A percentile compares a stretch with the other conserved stretches of the same genome.
phyloP scores from a whole-genome alignment of 2,113 vertebrate genomes.

The Cnemophilus loriae region DNA sequence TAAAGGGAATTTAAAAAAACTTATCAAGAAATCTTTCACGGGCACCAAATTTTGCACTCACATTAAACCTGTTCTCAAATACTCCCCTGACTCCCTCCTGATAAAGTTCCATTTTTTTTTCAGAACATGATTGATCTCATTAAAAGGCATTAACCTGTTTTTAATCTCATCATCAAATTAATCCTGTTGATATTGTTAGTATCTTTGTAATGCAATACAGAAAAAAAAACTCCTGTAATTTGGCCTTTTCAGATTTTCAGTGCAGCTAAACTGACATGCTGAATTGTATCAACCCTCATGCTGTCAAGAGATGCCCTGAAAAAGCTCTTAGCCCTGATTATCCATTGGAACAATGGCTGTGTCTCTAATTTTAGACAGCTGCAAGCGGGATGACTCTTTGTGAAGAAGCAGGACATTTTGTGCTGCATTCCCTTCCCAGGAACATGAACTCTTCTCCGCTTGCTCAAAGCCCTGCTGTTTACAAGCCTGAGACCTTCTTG shows the following conservation, averaged over 20 bases:
- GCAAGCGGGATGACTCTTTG: neutral
- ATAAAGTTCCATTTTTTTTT: neutral
- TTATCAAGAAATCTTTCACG: neutral
- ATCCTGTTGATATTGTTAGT: neutral
- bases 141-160: neutral
- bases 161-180: neutral
- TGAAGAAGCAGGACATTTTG: neutral
- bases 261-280: neutral
- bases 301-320: conserved; percentile 3
- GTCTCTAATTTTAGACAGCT: neutral
- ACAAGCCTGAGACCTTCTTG: neutral
- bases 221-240: neutral
- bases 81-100: neutral
- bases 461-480: neutral
- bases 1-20: neutral
- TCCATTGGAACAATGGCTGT: neutral
- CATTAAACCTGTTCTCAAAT: neutral
- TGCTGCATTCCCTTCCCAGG: neutral
- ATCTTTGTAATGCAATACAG: neutral
- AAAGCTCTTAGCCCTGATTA: conserved; percentile 7
- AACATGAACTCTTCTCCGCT: neutral
- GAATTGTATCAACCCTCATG: neutral
- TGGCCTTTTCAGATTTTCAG: neutral
- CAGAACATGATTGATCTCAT: neutral
- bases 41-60: neutral